These are phyloP conservation scores for Gracilinanus agilis DNA, from an alignment of 2,113 vertebrate genomes.

Conservation along the genomic window DNA sequence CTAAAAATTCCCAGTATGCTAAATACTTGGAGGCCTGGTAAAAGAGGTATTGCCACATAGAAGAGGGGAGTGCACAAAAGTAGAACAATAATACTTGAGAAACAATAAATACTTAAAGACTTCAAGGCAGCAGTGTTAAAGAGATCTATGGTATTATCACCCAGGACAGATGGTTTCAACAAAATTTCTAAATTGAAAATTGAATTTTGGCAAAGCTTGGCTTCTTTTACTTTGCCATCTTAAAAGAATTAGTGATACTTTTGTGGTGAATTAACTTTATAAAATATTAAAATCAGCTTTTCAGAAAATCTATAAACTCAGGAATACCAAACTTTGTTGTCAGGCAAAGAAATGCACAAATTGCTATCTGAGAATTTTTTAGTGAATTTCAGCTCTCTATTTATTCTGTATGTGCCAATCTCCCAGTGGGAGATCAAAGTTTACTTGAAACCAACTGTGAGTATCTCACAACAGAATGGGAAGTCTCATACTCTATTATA, in stretches of 20 bases:
- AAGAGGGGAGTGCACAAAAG: background rate
- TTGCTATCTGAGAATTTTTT: background rate
- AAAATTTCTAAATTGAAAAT: background rate
- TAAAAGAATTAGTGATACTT: background rate
- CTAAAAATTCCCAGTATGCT: background rate
- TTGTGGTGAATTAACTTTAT: background rate
- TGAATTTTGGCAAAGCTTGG: background rate
- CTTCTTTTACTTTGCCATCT: background rate
- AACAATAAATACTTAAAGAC: background rate
- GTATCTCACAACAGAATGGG: background rate
- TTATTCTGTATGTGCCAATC: background rate
- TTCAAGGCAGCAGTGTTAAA: background rate
- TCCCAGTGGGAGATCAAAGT: background rate
- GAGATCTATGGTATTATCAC: background rate
- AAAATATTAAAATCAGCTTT: background rate
- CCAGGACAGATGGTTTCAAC: background rate
- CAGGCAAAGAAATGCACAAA: background rate
- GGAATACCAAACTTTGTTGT: background rate
- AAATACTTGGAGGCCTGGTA: background rate
- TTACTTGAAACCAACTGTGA: background rate
- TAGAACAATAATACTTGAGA: background rate
- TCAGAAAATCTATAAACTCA: background rate
- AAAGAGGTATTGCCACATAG: background rate
- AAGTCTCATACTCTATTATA: background rate
- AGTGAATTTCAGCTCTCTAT: background rate